Evolutionary conservation across 2,113 vertebrate species (phyloP).

Genomic region (Corythoichthys intestinalis): DNA sequence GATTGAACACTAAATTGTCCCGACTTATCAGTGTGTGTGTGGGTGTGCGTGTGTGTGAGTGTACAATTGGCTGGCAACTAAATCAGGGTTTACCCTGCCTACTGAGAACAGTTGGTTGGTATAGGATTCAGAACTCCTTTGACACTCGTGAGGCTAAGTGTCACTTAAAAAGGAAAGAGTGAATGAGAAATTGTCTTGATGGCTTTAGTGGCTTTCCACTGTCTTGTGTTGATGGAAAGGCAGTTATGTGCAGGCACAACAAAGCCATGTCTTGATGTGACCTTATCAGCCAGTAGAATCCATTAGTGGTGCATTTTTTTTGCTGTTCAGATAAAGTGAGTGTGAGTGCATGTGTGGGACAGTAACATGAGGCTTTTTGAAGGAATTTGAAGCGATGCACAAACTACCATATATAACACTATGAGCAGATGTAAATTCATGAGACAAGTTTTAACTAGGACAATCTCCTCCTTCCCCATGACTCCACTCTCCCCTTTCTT

Average conservation of each 20-base stretch:
- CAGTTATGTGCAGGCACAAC: slow-evolving; percentile 9
- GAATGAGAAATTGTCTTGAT: slow-evolving; percentile 13
- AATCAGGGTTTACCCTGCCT: too few species aligned
- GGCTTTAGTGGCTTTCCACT: not conserved
- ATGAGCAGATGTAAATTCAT: slow-evolving; percentile 6
- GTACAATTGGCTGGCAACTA: too few species aligned
- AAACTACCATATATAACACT: slow-evolving; percentile 26
- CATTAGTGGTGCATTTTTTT: slow-evolving; percentile 5
- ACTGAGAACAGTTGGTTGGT: too few species aligned
- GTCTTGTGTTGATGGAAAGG: slow-evolving; percentile 2
- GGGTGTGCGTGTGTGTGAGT: too few species aligned
- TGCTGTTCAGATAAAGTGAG: not conserved
- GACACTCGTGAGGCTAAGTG: too few species aligned
- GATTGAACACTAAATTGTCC: too few species aligned
- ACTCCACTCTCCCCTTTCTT: slow-evolving; percentile 4
- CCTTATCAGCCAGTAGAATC: slow-evolving; percentile 12
- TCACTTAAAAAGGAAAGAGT: too few species aligned
- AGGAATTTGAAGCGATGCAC: slow-evolving; percentile 27
- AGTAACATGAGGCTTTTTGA: slow-evolving; percentile 19
- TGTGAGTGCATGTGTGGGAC: not conserved
- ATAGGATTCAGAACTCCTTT: too few species aligned
- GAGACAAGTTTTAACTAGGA: slow-evolving; percentile 27
- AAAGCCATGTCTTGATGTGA: slow-evolving; percentile 1
- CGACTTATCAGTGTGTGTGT: too few species aligned
- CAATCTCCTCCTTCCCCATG: slow-evolving; percentile 9